Base-by-base conservation (phyloP, 1,140 invertebrate species). In the Phymastichus coffea region DNA sequence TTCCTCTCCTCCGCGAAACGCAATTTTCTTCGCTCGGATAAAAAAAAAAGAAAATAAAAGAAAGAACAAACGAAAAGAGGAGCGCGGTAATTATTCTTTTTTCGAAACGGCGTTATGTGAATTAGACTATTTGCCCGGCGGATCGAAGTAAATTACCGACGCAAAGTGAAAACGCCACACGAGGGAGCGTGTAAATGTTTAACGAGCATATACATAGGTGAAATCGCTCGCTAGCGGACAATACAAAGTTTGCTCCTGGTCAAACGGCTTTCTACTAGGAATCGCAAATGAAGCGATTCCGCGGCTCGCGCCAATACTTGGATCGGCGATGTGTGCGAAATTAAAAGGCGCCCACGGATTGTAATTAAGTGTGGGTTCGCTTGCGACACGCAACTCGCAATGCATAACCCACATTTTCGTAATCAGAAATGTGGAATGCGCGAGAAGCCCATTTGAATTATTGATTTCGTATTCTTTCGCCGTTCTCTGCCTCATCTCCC, bases 1-100 rank as follows among this genome's bases (percentile, higher is more conserved):
- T 33, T 12, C 12, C 28, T 33, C 28, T 33, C 52, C 49, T 38
- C 46, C 59, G 30, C 49, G 49, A 55, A 61, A 55, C 52, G 54
- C 51, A 61, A 61, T 61, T 61, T 61, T 61, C 59, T 56, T 55
- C 38, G 52, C 46, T 55, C 59, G 52, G 55, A 61, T 61, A 61
- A 61, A 61, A 61, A 43, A 51, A 61, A 61, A 61, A 55, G 52
- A 7, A 33, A 7, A 33, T 33, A 33, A 33, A n/a, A n/a, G n/a
- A n/a, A n/a, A n/a, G n/a, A n/a, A n/a, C n/a, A n/a, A n/a, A n/a
- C n/a, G n/a, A n/a, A n/a, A n/a, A n/a, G n/a, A n/a, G n/a, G n/a
- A n/a, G n/a, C n/a, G n/a, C n/a, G n/a, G n/a, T n/a, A n/a, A n/a
- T n/a, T n/a, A n/a, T n/a, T n/a, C n/a, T n/a, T n/a, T n/a, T n/a